Percentiles rank a stretch among this genome's conserved stretches.
Conservation (phyloP, 2,797 vertebrate species). For the Megaceryle alcyon region DNA sequence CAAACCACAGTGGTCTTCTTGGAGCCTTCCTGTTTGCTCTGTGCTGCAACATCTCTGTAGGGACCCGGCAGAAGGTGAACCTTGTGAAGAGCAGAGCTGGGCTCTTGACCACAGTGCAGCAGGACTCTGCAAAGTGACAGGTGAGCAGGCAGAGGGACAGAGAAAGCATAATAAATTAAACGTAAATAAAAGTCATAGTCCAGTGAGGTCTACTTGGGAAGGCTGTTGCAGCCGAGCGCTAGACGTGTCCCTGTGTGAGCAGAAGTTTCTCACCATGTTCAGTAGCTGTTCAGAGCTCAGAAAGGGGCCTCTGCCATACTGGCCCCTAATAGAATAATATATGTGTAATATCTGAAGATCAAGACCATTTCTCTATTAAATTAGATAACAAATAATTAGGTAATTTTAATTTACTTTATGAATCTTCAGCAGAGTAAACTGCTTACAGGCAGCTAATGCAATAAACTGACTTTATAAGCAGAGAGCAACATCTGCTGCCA, state of each 20-base stretch:
- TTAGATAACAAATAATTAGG: constrained; percentile 71
- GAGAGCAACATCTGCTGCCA: constrained; percentile 66
- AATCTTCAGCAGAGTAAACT: constrained; percentile 65
- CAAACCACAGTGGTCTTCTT: accelerated
- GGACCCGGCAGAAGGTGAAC: background rate
- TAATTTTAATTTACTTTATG: constrained; percentile 69
- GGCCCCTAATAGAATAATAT: constrained; percentile 36
- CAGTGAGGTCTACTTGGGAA: background rate
- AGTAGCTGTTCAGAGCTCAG: background rate
- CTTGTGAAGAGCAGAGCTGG: background rate
- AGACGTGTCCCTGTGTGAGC: accelerated
- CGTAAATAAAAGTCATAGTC: background rate
- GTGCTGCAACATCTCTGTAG: accelerated
- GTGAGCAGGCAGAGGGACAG: background rate
- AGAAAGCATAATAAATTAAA: too few species aligned
- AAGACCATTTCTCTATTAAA: constrained; percentile 62
- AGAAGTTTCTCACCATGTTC: background rate
- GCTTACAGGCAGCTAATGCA: constrained; percentile 67
- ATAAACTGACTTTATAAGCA: constrained; percentile 66
- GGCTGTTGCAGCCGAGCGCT: background rate
- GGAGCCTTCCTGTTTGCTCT: background rate
- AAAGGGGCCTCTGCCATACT: background rate
- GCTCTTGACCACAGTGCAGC: background rate
- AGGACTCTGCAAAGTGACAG: background rate
- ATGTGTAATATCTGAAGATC: constrained; percentile 14